These are phyloP conservation scores for Carassius gibelio DNA, from an alignment of 2,113 vertebrate species.

Conservation along the genomic window DNA sequence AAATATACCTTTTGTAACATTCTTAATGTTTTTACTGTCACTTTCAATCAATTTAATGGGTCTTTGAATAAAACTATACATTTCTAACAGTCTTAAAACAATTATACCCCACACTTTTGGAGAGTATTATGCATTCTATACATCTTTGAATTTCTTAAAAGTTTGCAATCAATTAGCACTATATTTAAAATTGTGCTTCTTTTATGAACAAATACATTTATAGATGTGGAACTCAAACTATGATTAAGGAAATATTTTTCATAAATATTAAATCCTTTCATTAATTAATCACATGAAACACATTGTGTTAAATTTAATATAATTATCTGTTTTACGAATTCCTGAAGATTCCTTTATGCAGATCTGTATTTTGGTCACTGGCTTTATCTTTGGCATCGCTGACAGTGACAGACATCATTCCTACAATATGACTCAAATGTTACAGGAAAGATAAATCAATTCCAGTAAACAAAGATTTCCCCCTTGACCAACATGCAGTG, in stretches of 20 bases:
- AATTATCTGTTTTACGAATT: not conserved
- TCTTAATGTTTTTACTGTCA: not conserved
- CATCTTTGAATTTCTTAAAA: not conserved
- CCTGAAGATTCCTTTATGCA: not conserved
- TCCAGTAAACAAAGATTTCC: slow-evolving; percentile 11
- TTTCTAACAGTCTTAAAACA: not conserved
- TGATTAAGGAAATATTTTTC: too few relatives aligned
- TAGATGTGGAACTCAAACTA: not conserved
- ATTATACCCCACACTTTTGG: not conserved
- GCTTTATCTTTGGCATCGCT: slow-evolving; percentile 23
- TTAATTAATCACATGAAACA: too few relatives aligned
- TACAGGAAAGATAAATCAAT: not conserved
- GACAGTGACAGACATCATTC: slow-evolving; percentile 2
- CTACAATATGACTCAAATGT: slow-evolving; percentile 30
- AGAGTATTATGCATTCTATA: not conserved
- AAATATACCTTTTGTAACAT: not conserved
- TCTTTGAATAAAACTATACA: not conserved
- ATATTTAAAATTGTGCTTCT: not conserved
- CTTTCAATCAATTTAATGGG: not conserved
- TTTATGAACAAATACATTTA: not conserved
- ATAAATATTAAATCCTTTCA: too few relatives aligned
- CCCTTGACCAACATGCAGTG: not conserved
- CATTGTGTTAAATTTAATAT: too few relatives aligned
- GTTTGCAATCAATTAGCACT: not conserved
- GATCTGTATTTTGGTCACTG: not conserved